These are phyloP conservation scores for Clytia hemisphaerica DNA, from an alignment of 30 jellyfish, hydroid and myxozoan genomes.

Conservation along the genomic window DNA sequence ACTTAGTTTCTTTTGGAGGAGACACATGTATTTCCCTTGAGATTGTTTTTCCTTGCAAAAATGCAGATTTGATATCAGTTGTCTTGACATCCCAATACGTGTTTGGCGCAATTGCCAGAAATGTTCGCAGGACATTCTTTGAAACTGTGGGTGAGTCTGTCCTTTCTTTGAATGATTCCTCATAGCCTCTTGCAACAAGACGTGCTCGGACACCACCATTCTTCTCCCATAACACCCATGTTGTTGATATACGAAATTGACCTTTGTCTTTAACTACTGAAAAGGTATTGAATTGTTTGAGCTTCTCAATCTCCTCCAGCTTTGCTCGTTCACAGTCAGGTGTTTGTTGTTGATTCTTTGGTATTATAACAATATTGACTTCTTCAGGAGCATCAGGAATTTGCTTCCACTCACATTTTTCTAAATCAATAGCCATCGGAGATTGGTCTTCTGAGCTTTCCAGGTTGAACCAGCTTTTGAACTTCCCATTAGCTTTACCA, in stretches of 20 bases:
- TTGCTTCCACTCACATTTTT: too few species aligned
- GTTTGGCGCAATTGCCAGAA: not conserved
- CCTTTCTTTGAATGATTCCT: slow-evolving; percentile 9
- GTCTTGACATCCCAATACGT: not conserved
- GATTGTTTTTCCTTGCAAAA: slow-evolving; percentile 26
- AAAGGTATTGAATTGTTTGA: too few species aligned
- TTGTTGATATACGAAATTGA: slow-evolving; percentile 5
- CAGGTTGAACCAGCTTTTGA: not conserved
- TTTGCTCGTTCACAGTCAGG: too few species aligned
- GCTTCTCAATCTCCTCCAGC: slow-evolving; percentile 2
- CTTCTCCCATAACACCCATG: slow-evolving; percentile 21
- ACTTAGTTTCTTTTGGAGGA: slow-evolving; percentile 39
- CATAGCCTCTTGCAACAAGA: too few species aligned
- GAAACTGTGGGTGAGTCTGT: slow-evolving; percentile 21
- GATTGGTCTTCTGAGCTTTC: not conserved
- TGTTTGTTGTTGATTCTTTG: too few species aligned
- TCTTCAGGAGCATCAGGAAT: too few species aligned
- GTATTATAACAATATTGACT: not conserved
- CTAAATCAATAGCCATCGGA: too few species aligned
- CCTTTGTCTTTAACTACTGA: too few species aligned
- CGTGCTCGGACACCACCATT: not conserved
- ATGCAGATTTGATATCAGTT: slow-evolving; percentile 28
- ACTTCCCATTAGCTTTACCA: slow-evolving; percentile 10
- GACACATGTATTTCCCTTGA: slow-evolving; percentile 16
- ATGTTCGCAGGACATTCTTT: not conserved